Evolutionary conservation across 2,888 invertebrate species (phyloP).

Genomic region (Dasypogon diadema): DNA sequence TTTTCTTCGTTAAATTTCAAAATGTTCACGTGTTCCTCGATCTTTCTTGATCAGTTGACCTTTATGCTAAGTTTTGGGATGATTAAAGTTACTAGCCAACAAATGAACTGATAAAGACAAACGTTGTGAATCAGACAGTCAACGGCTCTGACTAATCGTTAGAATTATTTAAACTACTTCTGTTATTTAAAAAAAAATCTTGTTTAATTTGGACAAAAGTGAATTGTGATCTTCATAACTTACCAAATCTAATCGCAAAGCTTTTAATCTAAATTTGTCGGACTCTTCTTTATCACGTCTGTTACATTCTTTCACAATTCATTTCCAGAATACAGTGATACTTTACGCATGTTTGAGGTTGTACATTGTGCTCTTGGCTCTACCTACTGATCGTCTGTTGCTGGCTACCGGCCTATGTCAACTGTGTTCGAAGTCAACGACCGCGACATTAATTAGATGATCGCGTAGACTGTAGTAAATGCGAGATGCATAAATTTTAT

Average conservation of each 20-base stretch:
- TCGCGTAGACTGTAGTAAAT: conserved; percentile 21
- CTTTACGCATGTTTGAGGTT: neutral
- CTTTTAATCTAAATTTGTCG: neutral
- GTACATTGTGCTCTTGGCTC: neutral
- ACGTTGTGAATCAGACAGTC: too few relatives aligned
- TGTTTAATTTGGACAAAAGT: too few relatives aligned
- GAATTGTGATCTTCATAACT: too few relatives aligned
- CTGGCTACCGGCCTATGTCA: conserved; percentile 31
- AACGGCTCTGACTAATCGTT: too few relatives aligned
- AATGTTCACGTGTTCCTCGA: too few relatives aligned
- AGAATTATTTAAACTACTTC: too few relatives aligned
- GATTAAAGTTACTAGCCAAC: too few relatives aligned
- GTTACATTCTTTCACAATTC: neutral
- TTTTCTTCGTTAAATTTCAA: too few relatives aligned
- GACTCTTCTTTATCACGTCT: neutral
- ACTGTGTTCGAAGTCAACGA: conserved; percentile 41
- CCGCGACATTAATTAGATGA: conserved; percentile 37
- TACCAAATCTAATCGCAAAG: neutral
- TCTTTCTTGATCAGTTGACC: too few relatives aligned
- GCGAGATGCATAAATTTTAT: conserved; percentile 31
- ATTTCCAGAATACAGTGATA: neutral
- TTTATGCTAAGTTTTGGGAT: too few relatives aligned
- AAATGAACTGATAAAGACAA: too few relatives aligned
- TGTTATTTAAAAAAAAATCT: too few relatives aligned
- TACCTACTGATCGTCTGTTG: neutral